phyloP scores from a whole-genome alignment of 2,888 invertebrate species.

The Spisula solida region DNA sequence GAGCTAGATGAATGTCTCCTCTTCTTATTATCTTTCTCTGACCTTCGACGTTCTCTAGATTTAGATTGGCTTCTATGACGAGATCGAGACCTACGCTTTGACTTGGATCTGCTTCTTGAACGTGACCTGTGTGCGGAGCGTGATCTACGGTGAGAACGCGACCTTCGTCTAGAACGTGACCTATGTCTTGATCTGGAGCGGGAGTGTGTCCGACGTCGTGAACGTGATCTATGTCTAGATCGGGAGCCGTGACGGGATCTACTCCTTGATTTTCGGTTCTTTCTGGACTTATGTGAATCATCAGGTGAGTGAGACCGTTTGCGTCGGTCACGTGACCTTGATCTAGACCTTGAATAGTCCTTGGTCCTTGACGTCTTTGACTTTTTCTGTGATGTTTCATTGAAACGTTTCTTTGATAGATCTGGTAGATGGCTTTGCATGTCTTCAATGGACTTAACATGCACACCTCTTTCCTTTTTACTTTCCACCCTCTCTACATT shows the following conservation, averaged over 20 bases:
- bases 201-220: slow-evolving; percentile 46
- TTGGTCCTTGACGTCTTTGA: slow-evolving; percentile 22
- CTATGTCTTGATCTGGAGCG: slow-evolving; percentile 19
- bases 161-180: not conserved
- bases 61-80: not conserved
- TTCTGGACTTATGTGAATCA: not conserved
- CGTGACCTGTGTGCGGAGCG: not conserved
- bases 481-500: not conserved
- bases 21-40: not conserved
- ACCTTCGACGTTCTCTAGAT: not conserved
- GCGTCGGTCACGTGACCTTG: slow-evolving; percentile 41
- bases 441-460: slow-evolving; percentile 13
- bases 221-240: slow-evolving; percentile 24
- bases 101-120: slow-evolving; percentile 19
- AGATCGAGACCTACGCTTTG: slow-evolving; percentile 1
- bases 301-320: not conserved
- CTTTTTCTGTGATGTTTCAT: slow-evolving; percentile 34
- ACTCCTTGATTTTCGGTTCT: slow-evolving; percentile 35
- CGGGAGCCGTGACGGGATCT: slow-evolving; percentile 24
- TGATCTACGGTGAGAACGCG: not conserved
- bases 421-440: not conserved
- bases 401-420: not conserved
- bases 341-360: slow-evolving; percentile 38
- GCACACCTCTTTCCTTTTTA: not conserved
- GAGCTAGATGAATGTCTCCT: not conserved